A percentile compares a stretch with the other conserved stretches of the same genome.
Conservation (phyloP, 1,140 invertebrate species). For the Catajapyx aquilonaris region DNA sequence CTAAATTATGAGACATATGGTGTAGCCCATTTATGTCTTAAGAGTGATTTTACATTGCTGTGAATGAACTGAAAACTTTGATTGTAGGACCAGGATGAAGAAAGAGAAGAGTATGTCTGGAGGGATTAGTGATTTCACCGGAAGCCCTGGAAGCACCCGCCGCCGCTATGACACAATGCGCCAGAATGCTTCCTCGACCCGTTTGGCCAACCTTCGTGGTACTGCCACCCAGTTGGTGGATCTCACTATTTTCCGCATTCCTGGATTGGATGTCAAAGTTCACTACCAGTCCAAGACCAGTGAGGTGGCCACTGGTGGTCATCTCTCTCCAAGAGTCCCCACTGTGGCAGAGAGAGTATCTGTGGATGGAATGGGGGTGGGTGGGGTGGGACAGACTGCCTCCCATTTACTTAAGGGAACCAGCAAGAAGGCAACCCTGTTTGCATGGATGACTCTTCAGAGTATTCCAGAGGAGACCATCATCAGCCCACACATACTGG, state of each 20-base stretch:
- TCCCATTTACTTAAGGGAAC: constrained; percentile 20
- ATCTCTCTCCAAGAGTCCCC: constrained; percentile 11
- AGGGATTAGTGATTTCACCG: constrained; percentile 38
- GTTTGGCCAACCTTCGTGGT: constrained; percentile 14
- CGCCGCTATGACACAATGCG: constrained; percentile 12
- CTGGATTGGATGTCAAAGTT: constrained; percentile 80
- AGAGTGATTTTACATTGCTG: too few relatives aligned
- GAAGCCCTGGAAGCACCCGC: constrained; percentile 26
- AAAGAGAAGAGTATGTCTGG: constrained; percentile 48
- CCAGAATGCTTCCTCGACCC: constrained; percentile 14
- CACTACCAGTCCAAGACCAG: constrained; percentile 72
- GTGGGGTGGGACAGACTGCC: neutral
- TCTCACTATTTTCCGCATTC: constrained; percentile 82
- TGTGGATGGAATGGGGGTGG: neutral
- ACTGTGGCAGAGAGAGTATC: neutral
- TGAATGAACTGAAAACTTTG: too few relatives aligned
- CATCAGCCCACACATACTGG: constrained; percentile 81
- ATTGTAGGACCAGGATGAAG: constrained; percentile 31
- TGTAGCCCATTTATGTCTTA: too few relatives aligned
- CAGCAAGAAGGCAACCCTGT: constrained; percentile 76
- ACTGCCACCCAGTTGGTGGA: constrained; percentile 39
- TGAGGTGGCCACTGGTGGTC: constrained; percentile 28
- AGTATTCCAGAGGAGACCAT: constrained; percentile 90
- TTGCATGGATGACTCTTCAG: constrained; percentile 88
- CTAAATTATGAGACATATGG: too few relatives aligned